These are phyloP conservation scores for Megaleporinus macrocephalus DNA, from an alignment of 2,113 vertebrate species.

Conservation along the genomic window DNA sequence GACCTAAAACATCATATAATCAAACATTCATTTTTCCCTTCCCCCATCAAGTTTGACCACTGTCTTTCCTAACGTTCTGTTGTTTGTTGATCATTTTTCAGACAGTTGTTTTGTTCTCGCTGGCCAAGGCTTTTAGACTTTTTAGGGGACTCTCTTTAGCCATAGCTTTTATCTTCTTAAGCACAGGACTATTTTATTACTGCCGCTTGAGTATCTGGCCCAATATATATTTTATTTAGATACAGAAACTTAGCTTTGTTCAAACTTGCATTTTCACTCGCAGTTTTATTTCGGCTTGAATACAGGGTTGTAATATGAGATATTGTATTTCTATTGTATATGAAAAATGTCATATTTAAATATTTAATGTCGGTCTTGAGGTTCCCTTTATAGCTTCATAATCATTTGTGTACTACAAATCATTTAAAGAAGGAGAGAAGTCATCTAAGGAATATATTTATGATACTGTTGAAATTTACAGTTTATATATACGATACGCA, in stretches of 20 bases:
- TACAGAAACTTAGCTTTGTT: slow-evolving; percentile 60
- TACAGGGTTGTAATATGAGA: slow-evolving; percentile 69
- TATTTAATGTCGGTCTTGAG: slow-evolving; percentile 56
- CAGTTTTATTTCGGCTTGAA: slow-evolving; percentile 60
- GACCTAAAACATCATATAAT: slow-evolving; percentile 26
- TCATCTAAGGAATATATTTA: slow-evolving; percentile 55
- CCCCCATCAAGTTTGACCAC: neutral
- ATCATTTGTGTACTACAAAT: slow-evolving; percentile 62
- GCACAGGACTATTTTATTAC: slow-evolving; percentile 66
- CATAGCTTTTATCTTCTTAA: slow-evolving; percentile 50
- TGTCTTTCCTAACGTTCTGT: neutral
- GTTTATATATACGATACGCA: slow-evolving; percentile 21
- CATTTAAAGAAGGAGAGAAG: slow-evolving; percentile 42
- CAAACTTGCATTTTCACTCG: slow-evolving; percentile 53
- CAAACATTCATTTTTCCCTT: neutral
- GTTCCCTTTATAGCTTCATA: slow-evolving; percentile 56
- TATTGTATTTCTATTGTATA: slow-evolving; percentile 69
- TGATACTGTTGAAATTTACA: slow-evolving; percentile 48
- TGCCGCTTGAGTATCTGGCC: slow-evolving; percentile 60
- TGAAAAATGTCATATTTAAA: slow-evolving; percentile 72
- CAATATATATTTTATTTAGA: slow-evolving; percentile 76
- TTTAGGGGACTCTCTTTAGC: slow-evolving; percentile 18
- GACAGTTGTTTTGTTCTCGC: neutral
- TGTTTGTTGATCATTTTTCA: neutral
- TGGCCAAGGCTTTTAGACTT: slow-evolving; percentile 33